Percentiles rank a stretch among this genome's conserved stretches.
phyloP scores from a whole-genome alignment of 2,888 invertebrate species.

The Dermolepida albohirtum region DNA sequence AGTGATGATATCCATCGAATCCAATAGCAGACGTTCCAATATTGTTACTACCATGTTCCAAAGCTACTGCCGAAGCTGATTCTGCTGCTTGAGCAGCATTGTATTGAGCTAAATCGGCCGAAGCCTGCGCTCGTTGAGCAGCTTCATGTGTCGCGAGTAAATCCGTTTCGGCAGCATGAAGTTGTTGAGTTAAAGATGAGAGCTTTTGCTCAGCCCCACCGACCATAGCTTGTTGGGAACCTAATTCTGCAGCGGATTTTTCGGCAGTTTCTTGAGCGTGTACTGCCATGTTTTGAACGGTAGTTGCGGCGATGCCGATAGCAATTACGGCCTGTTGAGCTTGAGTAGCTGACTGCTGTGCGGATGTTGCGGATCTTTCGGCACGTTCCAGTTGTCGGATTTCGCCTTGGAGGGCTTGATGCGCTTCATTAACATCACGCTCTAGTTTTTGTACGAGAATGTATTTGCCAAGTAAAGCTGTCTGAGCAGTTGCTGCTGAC shows the following conservation, averaged over 20 bases:
- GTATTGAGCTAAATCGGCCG: constrained; percentile 79
- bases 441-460: constrained; percentile 69
- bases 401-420: constrained; percentile 75
- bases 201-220: constrained; percentile 78
- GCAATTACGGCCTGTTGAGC: constrained; percentile 71
- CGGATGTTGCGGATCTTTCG: constrained; percentile 76
- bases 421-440: constrained; percentile 79
- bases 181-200: constrained; percentile 74
- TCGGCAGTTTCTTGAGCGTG: constrained; percentile 80
- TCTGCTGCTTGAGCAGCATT: constrained; percentile 81
- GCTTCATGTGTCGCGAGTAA: constrained; percentile 80
- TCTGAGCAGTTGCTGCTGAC: constrained; percentile 74
- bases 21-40: constrained; percentile 11
- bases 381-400: constrained; percentile 79
- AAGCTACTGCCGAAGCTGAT: constrained; percentile 40
- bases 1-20: constrained; percentile 32
- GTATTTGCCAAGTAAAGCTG: constrained; percentile 75
- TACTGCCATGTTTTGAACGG: constrained; percentile 80
- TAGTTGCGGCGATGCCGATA: constrained; percentile 79
- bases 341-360: constrained; percentile 76
- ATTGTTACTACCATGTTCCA: neutral
- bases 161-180: constrained; percentile 76
- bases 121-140: constrained; percentile 75
- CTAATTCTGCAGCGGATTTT: constrained; percentile 80
- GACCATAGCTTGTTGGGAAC: constrained; percentile 83